Evolutionary conservation across 2,797 vertebrate species (phyloP), one percentile per base, ranked within the genome.

Genomic region (Cirrhinus mrigala): DNA sequence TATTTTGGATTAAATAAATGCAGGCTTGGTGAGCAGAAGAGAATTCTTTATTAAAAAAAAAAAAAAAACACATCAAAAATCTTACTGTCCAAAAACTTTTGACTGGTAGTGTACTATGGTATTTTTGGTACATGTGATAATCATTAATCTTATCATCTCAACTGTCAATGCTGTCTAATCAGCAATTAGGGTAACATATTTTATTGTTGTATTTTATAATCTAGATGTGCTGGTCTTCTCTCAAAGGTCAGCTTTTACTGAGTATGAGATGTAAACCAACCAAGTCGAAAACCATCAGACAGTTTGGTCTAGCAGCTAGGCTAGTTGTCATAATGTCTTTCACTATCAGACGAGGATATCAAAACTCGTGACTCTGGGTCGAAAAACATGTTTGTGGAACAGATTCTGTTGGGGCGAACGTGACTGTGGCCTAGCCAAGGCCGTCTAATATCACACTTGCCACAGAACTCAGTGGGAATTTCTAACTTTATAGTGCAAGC

Each of bases 321-420:
- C 16, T 52, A 60, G 22, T 18, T 27, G 11, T 44, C 54, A 58
- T n/a, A 52, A 29, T 29, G 1, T 75, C 16, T 75, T 48, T 46
- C 82, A 64, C 48, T 64, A 52, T 74, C 24, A 27, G 76, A 74
- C 7, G 4, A 18, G 12, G 64, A 56, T 33, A 64, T 56, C 60
- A 70, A 20, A 33, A 56, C 20, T 68, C 74, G 40, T 29, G 83
- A 14, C 50, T 83, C 54, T 16, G 54, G 66, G 58, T 74, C 33
- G 8, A 33, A 24, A 56, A 24, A 80, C 50, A 58, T 83, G 79
- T 87, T 87, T 84, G 52, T 76, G 81, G 73, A 82, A 80, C 58
- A 24, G 15, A 22, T 46, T 60, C 40, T 83, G 46, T 74, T 68
- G 40, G 37, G 64, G 77, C 66, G 74, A 82, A 75, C 40, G 74